These are phyloP conservation scores for Philereme vetulata DNA, from an alignment of 2,888 invertebrate species.

Conservation along the genomic window DNA sequence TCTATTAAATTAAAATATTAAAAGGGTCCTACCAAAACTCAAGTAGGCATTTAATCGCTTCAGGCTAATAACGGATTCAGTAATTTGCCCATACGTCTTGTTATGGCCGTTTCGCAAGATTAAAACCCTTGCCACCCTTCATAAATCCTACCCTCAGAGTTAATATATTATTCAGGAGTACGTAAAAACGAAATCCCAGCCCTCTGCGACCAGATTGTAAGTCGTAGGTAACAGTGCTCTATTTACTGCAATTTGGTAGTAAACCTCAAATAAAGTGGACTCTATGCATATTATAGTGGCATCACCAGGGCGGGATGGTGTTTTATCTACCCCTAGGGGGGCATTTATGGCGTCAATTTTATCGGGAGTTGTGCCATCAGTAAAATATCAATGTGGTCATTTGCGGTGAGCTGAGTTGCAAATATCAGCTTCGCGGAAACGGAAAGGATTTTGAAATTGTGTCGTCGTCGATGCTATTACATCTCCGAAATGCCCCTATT, in stretches of 20 bases:
- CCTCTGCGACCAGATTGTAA: conserved; percentile 63
- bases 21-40: conserved; percentile 66
- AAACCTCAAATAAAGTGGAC: conserved; percentile 76
- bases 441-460: not conserved
- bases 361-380: conserved; percentile 72
- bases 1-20: conserved; percentile 69
- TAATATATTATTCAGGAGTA: conserved; percentile 77
- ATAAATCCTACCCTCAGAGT: conserved; percentile 76
- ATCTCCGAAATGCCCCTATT: not conserved
- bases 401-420: conserved; percentile 35
- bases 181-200: conserved; percentile 69
- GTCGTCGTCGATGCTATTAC: not conserved
- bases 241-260: conserved; percentile 51
- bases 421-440: conserved; percentile 23
- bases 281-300: conserved; percentile 81
- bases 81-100: conserved; percentile 81
- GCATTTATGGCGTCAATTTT: conserved; percentile 68
- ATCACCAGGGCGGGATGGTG: conserved; percentile 71
- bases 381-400: conserved; percentile 66
- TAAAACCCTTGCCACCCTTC: conserved; percentile 79
- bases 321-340: conserved; percentile 71
- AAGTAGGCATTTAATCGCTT: conserved; percentile 73
- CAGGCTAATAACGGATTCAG: conserved; percentile 76
- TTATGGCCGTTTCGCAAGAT: conserved; percentile 79
- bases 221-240: conserved; percentile 29